These are phyloP conservation scores for Cryptophagus acutangulus DNA, from an alignment of 2,888 invertebrate species.

Conservation along the genomic window DNA sequence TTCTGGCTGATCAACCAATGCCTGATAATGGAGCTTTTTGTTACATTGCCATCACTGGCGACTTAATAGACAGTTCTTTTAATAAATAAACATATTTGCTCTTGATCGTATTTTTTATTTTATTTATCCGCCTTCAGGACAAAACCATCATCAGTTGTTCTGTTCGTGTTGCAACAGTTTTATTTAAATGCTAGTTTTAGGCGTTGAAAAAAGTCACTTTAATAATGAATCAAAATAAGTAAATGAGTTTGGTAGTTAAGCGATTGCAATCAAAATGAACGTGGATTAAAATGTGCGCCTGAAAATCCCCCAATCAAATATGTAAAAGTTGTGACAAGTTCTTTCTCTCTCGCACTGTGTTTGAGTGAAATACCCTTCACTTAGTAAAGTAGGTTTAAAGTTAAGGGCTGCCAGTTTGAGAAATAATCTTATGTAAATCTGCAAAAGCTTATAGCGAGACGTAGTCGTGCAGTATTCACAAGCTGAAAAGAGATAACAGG, in stretches of 20 bases:
- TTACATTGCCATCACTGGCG: slow-evolving; percentile 53
- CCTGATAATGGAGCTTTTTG: slow-evolving; percentile 55
- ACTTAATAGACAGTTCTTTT: slow-evolving; percentile 37
- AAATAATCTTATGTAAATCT: slow-evolving; percentile 50
- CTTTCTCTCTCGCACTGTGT: no score
- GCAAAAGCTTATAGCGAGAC: slow-evolving; percentile 32
- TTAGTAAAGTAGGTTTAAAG: slow-evolving; percentile 45
- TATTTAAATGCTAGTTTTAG: no score
- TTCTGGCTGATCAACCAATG: slow-evolving; percentile 48
- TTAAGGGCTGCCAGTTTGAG: slow-evolving; percentile 46
- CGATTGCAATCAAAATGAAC: slow-evolving; percentile 12
- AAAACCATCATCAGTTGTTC: neutral
- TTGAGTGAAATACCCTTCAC: slow-evolving; percentile 34
- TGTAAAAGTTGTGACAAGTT: slow-evolving; percentile 29
- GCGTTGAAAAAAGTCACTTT: neutral
- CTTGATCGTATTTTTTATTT: neutral
- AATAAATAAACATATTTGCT: slow-evolving; percentile 1
- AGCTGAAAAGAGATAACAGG: slow-evolving; percentile 16
- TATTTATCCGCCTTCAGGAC: neutral
- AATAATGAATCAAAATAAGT: slow-evolving; percentile 5
- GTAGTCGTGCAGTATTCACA: slow-evolving; percentile 8
- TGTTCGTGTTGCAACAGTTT: neutral
- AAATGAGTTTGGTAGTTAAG: slow-evolving; percentile 7
- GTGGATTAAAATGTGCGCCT: slow-evolving; percentile 14
- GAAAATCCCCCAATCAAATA: slow-evolving; percentile 18